These are phyloP conservation scores for Passer domesticus DNA, from an alignment of 2,113 vertebrate species.

Conservation along the genomic window DNA sequence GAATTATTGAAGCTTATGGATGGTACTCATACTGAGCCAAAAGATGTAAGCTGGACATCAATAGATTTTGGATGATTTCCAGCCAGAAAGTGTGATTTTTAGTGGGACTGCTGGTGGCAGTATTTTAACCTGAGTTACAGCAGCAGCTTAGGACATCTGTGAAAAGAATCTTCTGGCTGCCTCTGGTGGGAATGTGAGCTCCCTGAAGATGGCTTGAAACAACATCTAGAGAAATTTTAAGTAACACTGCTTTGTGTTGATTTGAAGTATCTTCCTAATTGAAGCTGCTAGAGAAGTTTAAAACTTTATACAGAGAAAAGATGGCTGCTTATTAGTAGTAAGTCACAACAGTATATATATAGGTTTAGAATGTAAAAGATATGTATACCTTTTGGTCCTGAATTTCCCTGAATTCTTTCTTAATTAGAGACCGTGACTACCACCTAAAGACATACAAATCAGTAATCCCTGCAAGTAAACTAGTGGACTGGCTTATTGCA, in stretches of 20 bases:
- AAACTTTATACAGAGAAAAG: neutral
- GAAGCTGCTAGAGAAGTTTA: neutral
- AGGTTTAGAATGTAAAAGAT: neutral
- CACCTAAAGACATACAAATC: constrained; percentile 98
- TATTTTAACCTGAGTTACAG: neutral
- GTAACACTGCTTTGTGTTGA: neutral
- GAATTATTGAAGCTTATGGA: neutral
- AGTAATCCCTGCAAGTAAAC: constrained; percentile 91
- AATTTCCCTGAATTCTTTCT: constrained; percentile 9
- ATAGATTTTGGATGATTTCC: neutral
- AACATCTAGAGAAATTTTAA: neutral
- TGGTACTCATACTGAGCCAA: neutral
- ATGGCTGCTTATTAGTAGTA: neutral
- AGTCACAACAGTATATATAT: neutral
- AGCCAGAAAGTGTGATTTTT: neutral
- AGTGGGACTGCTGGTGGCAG: neutral
- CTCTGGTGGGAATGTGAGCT: neutral
- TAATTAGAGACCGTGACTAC: constrained; percentile 89
- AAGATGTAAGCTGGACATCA: neutral
- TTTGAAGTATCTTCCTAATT: neutral
- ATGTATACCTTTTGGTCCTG: neutral
- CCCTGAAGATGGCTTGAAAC: neutral
- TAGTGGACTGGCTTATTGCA: constrained; percentile 94
- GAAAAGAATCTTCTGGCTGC: neutral
- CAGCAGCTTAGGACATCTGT: neutral